Evolutionary conservation across 2,113 vertebrate species (phyloP).

Genomic region (Brachyistius frenatus): DNA sequence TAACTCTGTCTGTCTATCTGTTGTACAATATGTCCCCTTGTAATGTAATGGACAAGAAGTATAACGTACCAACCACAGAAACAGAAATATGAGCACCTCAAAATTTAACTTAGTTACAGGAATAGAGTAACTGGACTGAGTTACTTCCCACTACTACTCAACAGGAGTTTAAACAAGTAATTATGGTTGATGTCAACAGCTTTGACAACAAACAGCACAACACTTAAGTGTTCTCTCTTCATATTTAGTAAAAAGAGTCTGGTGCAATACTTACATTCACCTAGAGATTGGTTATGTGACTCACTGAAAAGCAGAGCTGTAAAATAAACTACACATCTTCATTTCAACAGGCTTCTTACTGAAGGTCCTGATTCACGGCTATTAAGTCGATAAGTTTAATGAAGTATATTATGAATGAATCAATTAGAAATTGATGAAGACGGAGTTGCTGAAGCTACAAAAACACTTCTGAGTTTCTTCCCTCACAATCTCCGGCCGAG

Average conservation of each 20-base stretch:
- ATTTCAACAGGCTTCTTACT: neutral
- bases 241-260: no score
- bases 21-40: no score
- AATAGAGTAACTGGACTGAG: no score
- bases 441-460: neutral
- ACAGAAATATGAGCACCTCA: no score
- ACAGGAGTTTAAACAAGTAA: neutral
- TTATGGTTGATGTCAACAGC: neutral
- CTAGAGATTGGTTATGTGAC: no score
- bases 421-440: neutral
- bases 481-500: neutral
- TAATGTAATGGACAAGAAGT: no score
- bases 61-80: no score
- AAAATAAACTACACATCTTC: neutral
- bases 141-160: no score
- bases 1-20: no score
- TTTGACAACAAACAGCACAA: neutral
- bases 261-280: no score
- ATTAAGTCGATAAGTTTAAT: neutral
- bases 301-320: neutral
- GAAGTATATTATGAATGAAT: neutral
- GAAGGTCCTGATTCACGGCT: neutral
- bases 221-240: neutral
- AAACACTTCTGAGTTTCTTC: constrained; percentile 13
- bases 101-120: no score